Evolutionary conservation across 2,797 vertebrate species (phyloP), one percentile per base, ranked within the genome.

Genomic region (Linurgus olivaceus): DNA sequence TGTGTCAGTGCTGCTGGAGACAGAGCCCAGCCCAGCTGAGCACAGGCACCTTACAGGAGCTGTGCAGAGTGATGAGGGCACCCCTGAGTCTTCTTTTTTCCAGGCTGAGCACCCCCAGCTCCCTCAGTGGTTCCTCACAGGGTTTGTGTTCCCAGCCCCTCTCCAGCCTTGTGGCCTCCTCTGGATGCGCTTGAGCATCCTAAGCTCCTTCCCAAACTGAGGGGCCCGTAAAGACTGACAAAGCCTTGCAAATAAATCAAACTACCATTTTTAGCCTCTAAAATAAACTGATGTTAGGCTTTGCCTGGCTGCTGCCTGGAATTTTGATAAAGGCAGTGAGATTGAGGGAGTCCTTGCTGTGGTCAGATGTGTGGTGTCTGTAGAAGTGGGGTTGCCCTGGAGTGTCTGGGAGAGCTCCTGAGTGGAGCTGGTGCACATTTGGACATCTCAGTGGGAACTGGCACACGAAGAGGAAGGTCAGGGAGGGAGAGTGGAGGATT

Each of bases 361-460:
- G 33, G 13, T 47, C 51, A 73, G 31, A 6, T 33, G 21, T 48
- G 28, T 29, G 44, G 17, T 24, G 18, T 38, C 13, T 25, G 21
- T 17, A 45, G 33, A 38, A 63, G 24, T 42, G 52, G 42, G 42
- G 63, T 11, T n/a, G 23, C 29, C 19, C 37, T 55, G 17, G 40
- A 67, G 31, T 8, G 23, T 24, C 13, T 65, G n/a, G 21, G 47
- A 44, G 40, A 85, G 63, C 23, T 66, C 48, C 71, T 42, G 55
- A 13, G 12, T 47, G 47, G 40, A 58, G 59, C 10, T 51, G 45
- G 26, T 38, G 29, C 44, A 62, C 4, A 1, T 50, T 51, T 62
- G 62, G 54, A 65, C 0, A 0, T 33, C 51, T 55, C 47, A 12
- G n/a, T 50, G 29, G 33, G 40, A 51, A 37, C 8, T 0, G 1